These are phyloP conservation scores for Crypturellus undulatus DNA, from an alignment of 2,113 vertebrate species.

Conservation along the genomic window DNA sequence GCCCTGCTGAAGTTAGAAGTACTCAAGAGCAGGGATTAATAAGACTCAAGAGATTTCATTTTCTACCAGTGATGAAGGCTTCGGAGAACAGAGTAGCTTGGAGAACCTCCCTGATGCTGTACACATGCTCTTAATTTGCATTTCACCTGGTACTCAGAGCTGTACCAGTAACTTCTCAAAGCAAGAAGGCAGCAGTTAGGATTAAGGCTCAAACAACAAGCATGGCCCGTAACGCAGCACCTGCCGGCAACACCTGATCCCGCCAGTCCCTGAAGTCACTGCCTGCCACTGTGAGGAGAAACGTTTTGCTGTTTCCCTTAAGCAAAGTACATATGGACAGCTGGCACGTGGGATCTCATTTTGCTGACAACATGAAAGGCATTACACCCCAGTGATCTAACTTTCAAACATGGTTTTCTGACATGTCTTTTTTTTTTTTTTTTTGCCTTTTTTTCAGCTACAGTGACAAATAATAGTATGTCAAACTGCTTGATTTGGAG, in stretches of 20 bases:
- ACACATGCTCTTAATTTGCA: background rate
- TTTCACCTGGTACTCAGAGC: background rate
- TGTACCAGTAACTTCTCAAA: background rate
- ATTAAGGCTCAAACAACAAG: background rate
- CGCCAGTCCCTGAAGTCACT: background rate
- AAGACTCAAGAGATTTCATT: background rate
- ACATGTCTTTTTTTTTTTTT: background rate
- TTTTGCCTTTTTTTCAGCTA: background rate
- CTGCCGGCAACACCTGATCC: background rate
- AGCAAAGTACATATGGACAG: constrained; percentile 17
- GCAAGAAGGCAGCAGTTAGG: background rate
- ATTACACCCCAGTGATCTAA: background rate
- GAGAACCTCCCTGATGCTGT: background rate
- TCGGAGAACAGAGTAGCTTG: background rate
- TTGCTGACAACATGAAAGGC: background rate
- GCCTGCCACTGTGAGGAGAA: constrained; percentile 9
- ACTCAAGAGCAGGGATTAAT: background rate
- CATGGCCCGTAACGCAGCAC: background rate
- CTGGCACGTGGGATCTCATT: constrained; percentile 13
- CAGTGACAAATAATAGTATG: background rate
- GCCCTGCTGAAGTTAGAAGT: background rate
- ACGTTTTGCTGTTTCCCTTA: constrained; percentile 1
- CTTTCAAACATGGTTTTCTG: background rate
- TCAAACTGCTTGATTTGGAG: background rate
- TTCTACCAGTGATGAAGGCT: background rate